A percentile compares a stretch with the other conserved stretches of the same genome.
Conservation (phyloP, 2,888 invertebrate species). For the Ypsolopha sequella region DNA sequence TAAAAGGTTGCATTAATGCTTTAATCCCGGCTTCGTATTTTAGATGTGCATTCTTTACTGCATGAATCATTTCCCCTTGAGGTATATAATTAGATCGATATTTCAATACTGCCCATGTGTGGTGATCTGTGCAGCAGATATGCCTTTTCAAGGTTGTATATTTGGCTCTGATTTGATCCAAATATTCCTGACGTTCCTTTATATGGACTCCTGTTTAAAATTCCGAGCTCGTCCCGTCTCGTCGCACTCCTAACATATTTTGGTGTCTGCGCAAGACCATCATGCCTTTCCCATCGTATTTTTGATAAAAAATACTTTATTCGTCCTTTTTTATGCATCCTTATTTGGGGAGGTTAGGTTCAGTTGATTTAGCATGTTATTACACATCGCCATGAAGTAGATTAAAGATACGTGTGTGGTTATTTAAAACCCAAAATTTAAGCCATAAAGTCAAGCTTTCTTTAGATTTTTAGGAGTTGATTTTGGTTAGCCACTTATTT, state of each 20-base stretch:
- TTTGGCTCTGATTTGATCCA: constrained; percentile 25
- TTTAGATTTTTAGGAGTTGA: no score
- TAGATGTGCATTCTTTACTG: no score
- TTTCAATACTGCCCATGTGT: no score
- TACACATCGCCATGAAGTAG: neutral
- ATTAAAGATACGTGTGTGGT: neutral
- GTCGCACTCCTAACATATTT: constrained; percentile 56
- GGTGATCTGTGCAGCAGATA: no score
- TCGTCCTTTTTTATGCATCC: neutral
- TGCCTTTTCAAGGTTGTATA: no score
- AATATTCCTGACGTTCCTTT: constrained; percentile 41
- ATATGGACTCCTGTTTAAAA: constrained; percentile 54
- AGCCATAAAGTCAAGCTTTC: no score
- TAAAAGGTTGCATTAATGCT: no score
- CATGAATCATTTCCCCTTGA: no score
- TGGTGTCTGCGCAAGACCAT: constrained; percentile 34
- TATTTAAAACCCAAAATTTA: neutral
- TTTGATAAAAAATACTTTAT: constrained; percentile 13
- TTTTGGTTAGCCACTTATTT: neutral
- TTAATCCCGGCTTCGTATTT: no score
- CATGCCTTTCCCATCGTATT: constrained; percentile 45
- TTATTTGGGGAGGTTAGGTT: neutral
- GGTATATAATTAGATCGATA: no score
- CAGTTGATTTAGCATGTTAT: constrained; percentile 1
- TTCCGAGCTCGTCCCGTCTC: constrained; percentile 48